A percentile compares a stretch with the other conserved stretches of the same genome.
phyloP scores from a whole-genome alignment of 2,113 vertebrate genomes.

The Bujurquina vittata region DNA sequence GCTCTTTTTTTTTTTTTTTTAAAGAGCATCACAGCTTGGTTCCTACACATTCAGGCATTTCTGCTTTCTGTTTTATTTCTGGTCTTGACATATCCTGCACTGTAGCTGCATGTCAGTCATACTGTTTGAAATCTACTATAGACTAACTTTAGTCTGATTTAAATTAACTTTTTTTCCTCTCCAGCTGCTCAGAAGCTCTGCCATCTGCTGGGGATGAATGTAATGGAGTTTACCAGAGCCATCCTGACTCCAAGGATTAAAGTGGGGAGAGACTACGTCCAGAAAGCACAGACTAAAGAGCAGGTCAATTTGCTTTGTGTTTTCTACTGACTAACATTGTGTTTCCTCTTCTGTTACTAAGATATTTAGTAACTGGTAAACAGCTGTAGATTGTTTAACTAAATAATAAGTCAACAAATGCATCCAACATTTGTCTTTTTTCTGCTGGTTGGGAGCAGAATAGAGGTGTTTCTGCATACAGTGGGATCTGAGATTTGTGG shows the following conservation, averaged over 20 bases:
- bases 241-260: conserved; percentile 97
- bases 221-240: conserved; percentile 98
- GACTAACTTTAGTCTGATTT: neutral
- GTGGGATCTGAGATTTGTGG: no score
- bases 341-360: neutral
- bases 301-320: conserved; percentile 80
- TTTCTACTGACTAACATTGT: neutral
- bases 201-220: conserved; percentile 95
- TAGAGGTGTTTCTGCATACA: neutral
- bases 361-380: neutral
- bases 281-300: conserved; percentile 99
- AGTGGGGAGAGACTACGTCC: conserved; percentile 97
- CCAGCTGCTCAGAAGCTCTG: conserved; percentile 97
- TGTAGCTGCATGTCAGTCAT: neutral
- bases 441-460: neutral
- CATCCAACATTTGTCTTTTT: neutral
- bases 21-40: neutral
- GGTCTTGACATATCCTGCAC: neutral
- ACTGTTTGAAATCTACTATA: neutral
- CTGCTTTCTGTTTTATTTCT: neutral
- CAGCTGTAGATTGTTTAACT: neutral
- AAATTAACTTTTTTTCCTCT: neutral
- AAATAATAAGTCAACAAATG: neutral
- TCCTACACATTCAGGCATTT: neutral
- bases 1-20: no score